These are phyloP conservation scores for Lepus europaeus DNA, from an alignment of 2,113 vertebrate species.

Conservation along the genomic window DNA sequence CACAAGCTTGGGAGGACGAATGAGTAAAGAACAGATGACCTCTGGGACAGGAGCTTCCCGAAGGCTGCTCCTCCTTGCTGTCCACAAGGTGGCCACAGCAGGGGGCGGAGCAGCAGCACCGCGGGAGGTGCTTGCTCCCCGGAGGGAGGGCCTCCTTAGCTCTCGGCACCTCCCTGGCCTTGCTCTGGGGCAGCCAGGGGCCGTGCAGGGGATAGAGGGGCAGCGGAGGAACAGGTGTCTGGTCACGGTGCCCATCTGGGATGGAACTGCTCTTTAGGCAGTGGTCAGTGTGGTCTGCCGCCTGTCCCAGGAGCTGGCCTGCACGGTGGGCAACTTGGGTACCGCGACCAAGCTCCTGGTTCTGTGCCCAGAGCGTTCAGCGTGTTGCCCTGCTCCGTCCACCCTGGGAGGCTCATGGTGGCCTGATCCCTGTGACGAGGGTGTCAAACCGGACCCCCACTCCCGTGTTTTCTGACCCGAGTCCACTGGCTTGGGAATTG, in stretches of 20 bases:
- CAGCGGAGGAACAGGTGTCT: no score
- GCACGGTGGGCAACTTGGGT: neutral
- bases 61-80: neutral
- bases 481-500: neutral
- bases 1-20: neutral
- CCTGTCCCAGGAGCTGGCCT: neutral
- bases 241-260: neutral
- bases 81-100: neutral
- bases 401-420: neutral
- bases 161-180: neutral
- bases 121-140: fast-evolving
- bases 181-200: neutral
- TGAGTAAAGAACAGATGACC: constrained; percentile 44
- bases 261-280: neutral
- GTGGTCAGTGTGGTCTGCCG: neutral
- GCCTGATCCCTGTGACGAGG: neutral
- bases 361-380: neutral
- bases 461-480: neutral
- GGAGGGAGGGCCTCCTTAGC: neutral
- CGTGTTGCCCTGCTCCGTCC: neutral
- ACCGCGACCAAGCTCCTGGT: neutral
- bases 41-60: constrained; percentile 18
- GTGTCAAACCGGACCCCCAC: neutral
- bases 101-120: neutral
- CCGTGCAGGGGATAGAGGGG: neutral